phyloP scores from a whole-genome alignment of 2,888 invertebrate genomes.

The Hypsopygia costalis region DNA sequence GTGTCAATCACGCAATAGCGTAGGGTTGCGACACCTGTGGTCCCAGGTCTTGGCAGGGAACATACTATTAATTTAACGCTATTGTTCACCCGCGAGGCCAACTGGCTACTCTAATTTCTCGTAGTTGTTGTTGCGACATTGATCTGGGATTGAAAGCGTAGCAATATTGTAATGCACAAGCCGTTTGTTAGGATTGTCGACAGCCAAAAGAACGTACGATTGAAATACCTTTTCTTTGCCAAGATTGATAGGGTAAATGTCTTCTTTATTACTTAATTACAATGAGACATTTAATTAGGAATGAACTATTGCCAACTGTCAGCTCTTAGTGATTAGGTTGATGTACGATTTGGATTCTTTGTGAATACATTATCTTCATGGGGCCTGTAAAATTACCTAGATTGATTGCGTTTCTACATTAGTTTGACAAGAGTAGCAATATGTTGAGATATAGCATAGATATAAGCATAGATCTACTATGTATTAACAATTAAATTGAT shows the following conservation, averaged over 20 bases:
- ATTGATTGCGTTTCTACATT: too few relatives aligned
- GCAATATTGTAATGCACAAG: constrained; percentile 11
- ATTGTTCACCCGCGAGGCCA: constrained; percentile 32
- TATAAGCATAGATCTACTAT: too few relatives aligned
- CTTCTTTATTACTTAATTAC: neutral
- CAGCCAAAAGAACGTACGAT: neutral
- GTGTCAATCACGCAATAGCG: constrained; percentile 12
- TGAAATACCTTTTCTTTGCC: neutral
- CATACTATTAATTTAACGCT: constrained; percentile 30
- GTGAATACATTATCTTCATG: too few relatives aligned
- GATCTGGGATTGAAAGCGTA: constrained; percentile 20
- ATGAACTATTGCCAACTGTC: neutral
- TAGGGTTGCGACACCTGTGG: constrained; percentile 18
- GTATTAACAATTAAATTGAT: too few relatives aligned
- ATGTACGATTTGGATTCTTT: too few relatives aligned
- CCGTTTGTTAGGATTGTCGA: neutral
- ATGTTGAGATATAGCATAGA: too few relatives aligned
- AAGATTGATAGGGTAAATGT: neutral
- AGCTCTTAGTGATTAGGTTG: neutral
- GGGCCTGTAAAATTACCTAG: too few relatives aligned
- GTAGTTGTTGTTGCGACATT: constrained; percentile 28
- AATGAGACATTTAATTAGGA: neutral
- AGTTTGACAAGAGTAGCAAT: too few relatives aligned
- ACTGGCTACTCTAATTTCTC: constrained; percentile 21
- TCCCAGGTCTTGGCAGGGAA: constrained; percentile 25